These are phyloP conservation scores for Hanleya hanleyi DNA, from an alignment of 2,888 invertebrate species.

Conservation along the genomic window DNA sequence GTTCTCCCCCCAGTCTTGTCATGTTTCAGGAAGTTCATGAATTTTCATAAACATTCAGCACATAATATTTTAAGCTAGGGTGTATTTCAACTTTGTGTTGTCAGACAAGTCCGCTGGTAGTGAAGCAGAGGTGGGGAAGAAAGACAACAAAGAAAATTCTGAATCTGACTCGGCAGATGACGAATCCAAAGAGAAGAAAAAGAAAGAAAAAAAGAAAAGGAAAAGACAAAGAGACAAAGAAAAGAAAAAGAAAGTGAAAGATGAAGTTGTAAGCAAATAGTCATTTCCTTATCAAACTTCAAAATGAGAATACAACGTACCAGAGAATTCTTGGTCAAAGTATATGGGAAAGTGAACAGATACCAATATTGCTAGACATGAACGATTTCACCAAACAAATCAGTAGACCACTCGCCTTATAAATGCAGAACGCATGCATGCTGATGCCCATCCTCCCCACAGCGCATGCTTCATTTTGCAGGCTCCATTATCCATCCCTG, in stretches of 20 bases:
- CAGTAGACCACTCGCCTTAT: too few relatives aligned
- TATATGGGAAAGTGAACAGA: too few relatives aligned
- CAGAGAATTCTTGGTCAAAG: too few relatives aligned
- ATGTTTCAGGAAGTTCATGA: background rate
- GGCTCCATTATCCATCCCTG: too few relatives aligned
- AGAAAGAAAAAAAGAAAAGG: background rate
- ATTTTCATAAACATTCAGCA: background rate
- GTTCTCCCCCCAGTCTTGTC: background rate
- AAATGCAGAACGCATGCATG: too few relatives aligned
- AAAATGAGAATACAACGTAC: conserved; percentile 46
- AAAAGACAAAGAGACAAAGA: background rate
- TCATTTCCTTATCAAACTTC: conserved; percentile 36
- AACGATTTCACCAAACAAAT: too few relatives aligned
- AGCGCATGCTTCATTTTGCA: too few relatives aligned
- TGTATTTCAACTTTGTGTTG: too few relatives aligned
- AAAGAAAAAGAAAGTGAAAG: background rate
- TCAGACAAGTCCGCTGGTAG: background rate
- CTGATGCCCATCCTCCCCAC: too few relatives aligned
- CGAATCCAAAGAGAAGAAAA: background rate
- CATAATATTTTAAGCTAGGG: too few relatives aligned
- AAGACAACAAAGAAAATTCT: background rate
- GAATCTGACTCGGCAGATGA: background rate
- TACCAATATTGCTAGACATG: too few relatives aligned
- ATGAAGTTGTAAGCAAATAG: background rate
- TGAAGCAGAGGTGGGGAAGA: background rate